phyloP scores from a whole-genome alignment of 2,888 invertebrate species.

The Orgyia antiqua region DNA sequence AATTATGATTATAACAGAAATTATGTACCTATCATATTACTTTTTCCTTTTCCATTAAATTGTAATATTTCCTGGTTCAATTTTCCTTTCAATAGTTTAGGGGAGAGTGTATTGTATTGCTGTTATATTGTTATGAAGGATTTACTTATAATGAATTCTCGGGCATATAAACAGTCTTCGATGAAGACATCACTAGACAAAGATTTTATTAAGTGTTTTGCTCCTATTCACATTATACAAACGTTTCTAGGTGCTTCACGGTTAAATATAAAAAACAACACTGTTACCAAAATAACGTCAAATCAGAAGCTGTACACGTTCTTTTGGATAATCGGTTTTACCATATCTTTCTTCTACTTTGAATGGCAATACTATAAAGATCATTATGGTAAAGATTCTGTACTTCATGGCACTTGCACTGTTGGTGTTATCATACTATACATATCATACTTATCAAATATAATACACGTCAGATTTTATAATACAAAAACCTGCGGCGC shows the following conservation, averaged over 20 bases:
- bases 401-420: conserved; percentile 12
- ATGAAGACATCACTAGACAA: conserved; percentile 1
- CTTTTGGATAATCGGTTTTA: conserved; percentile 20
- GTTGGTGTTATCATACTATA: conserved; percentile 16
- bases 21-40: too few relatives aligned
- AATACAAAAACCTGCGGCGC: conserved; percentile 15
- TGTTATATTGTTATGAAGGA: too few relatives aligned
- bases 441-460: conserved; percentile 19
- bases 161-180: too few relatives aligned
- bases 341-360: conserved; percentile 17
- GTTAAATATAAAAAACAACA: conserved; percentile 23
- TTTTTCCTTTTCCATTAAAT: too few relatives aligned
- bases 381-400: conserved; percentile 11
- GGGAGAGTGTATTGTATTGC: too few relatives aligned
- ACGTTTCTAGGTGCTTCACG: conserved; percentile 25
- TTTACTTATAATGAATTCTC: too few relatives aligned
- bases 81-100: too few relatives aligned
- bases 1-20: too few relatives aligned
- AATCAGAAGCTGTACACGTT: conserved; percentile 27
- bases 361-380: conserved; percentile 16
- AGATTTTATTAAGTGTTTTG: conserved; percentile 29
- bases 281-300: conserved; percentile 11
- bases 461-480: conserved; percentile 22
- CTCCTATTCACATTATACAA: conserved; percentile 22
- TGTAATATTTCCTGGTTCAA: too few relatives aligned